Conservation (phyloP, 2,888 invertebrate species). For the Ametastegia equiseti region DNA sequence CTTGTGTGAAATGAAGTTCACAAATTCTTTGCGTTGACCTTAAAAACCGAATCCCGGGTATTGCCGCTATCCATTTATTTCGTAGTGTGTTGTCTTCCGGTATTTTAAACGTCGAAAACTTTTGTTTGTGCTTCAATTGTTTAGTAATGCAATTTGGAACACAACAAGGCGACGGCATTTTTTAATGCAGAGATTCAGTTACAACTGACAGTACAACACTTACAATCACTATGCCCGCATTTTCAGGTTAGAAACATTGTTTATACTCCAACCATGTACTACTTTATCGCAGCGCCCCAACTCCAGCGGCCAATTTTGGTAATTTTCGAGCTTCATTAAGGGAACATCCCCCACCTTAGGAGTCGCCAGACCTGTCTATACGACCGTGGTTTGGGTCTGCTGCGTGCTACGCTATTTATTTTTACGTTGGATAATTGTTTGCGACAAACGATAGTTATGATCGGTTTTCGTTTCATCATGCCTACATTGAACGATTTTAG, state of each 20-base stretch:
- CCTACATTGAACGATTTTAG: too few species aligned
- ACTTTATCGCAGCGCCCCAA: neutral
- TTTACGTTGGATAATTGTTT: too few species aligned
- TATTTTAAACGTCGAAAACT: neutral
- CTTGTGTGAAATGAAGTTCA: conserved; percentile 45
- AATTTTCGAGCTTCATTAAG: neutral
- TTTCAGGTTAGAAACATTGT: neutral
- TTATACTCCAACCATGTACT: neutral
- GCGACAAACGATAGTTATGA: too few species aligned
- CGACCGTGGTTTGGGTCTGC: too few species aligned
- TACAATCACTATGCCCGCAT: neutral
- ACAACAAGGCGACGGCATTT: neutral
- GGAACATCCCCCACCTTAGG: too few species aligned
- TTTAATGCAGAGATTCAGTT: neutral
- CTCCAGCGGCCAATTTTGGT: neutral
- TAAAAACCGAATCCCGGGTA: neutral
- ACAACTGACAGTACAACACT: neutral
- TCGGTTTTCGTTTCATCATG: too few species aligned
- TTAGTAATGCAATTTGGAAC: neutral
- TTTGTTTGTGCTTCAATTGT: neutral
- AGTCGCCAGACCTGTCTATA: too few species aligned
- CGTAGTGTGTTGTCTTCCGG: neutral
- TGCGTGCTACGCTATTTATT: too few species aligned
- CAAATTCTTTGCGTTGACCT: conserved; percentile 34
- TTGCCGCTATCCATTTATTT: conserved; percentile 1